A percentile compares a stretch with the other conserved stretches of the same genome.
Evolutionary conservation across 2,888 invertebrate species (phyloP).

Genomic region (Thereva nobilitata): DNA sequence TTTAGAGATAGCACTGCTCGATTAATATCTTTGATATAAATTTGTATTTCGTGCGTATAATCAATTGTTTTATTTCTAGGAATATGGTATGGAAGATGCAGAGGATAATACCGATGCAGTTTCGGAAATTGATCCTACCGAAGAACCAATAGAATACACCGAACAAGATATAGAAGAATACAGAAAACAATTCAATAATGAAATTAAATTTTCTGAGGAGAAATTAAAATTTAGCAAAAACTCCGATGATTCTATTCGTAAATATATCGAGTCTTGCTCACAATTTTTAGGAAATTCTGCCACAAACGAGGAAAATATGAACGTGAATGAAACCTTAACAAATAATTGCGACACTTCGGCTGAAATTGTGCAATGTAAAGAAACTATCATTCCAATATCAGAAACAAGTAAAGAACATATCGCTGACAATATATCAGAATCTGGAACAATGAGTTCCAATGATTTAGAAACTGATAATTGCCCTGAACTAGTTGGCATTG

Average conservation of each 20-base stretch:
- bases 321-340: neutral
- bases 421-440: slow-evolving; percentile 41
- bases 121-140: slow-evolving; percentile 46
- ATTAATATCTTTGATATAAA: neutral
- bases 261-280: slow-evolving; percentile 57
- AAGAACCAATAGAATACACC: slow-evolving; percentile 49
- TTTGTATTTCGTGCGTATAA: slow-evolving; percentile 18
- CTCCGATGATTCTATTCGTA: slow-evolving; percentile 57
- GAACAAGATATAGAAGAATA: slow-evolving; percentile 53
- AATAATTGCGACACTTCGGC: neutral
- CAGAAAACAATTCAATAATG: slow-evolving; percentile 54
- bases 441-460: slow-evolving; percentile 50
- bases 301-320: slow-evolving; percentile 26
- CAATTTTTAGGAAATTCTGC: slow-evolving; percentile 51
- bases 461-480: slow-evolving; percentile 52
- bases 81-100: slow-evolving; percentile 62
- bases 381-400: neutral
- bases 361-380: neutral
- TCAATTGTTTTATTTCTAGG: slow-evolving; percentile 46
- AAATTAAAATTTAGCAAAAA: slow-evolving; percentile 55
- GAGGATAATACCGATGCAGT: slow-evolving; percentile 49
- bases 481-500: slow-evolving; percentile 50
- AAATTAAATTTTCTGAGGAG: slow-evolving; percentile 59
- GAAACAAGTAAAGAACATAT: neutral
- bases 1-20: too few relatives aligned